These are phyloP conservation scores for Telmatochromis brachygnathus DNA, from an alignment of 2,113 vertebrate genomes.

Conservation along the genomic window DNA sequence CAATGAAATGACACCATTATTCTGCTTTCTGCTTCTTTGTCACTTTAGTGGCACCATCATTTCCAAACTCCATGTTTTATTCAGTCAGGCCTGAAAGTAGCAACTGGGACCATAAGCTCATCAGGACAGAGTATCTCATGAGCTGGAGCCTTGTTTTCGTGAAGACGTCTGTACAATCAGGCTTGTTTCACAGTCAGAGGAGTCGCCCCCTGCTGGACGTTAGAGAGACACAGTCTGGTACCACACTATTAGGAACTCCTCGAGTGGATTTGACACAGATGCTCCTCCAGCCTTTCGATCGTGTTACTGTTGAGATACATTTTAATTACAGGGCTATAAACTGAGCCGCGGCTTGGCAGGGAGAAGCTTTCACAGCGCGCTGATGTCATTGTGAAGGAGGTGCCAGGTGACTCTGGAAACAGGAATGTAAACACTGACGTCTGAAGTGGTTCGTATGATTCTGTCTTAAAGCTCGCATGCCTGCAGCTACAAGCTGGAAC, in stretches of 20 bases:
- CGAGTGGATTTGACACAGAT: neutral
- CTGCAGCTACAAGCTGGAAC: neutral
- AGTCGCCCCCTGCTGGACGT: neutral
- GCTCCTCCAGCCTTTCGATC: neutral
- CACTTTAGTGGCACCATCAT: neutral
- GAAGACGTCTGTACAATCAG: neutral
- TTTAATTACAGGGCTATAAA: neutral
- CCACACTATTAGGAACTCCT: neutral
- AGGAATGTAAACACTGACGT: neutral
- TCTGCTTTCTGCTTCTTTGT: neutral
- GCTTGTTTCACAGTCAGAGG: neutral
- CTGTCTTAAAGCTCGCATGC: neutral
- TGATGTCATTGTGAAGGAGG: neutral
- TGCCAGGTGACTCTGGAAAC: neutral
- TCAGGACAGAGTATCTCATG: neutral
- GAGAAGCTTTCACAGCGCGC: neutral
- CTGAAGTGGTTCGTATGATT: neutral
- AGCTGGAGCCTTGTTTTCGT: neutral
- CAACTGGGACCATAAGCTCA: neutral
- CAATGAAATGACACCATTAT: neutral
- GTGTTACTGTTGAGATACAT: neutral
- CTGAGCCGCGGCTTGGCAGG: neutral
- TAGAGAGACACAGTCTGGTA: neutral
- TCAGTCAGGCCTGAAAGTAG: neutral
- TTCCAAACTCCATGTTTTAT: neutral